Evolutionary conservation across 2,888 invertebrate genomes (phyloP), one percentile per base, ranked within the genome.

Genomic region (Polyommatus iphigenia): DNA sequence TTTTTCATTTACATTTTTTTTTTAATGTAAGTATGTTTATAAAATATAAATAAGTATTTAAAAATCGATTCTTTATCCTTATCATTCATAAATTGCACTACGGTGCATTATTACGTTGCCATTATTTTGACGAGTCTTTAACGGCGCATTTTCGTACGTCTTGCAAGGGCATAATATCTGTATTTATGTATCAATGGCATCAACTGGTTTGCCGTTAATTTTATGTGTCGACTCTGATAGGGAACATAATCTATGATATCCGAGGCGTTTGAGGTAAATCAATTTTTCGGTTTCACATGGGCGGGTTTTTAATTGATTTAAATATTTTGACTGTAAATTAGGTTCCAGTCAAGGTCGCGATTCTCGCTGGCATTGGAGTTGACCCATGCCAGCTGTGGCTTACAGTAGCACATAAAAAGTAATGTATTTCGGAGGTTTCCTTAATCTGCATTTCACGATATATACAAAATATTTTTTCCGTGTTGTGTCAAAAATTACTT

Each of bases 201-300:
- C 87, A 85, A 87, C 87, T 88, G 87, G 88, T 90, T 92, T 89
- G 88, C 91, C 91, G 91, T 83, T 90, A 90, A 92, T 92, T 90
- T 91, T 90, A 91, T 91, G 90, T 89, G 88, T 85, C 85, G 83
- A 82, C 88, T 86, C 87, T 84, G 81, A 29, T 50, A 73, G 20
- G 24, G 46, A 73, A 54, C 54, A 54, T 75, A 50, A 75, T 73
- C 73, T 73, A 46, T 7, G 75, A 20, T 41, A 41, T 54, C 75
- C 18, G 24, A 71, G 71, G 72, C 41, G 72, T 41, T 71, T 71
- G 18, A 36, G n/a, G 54, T 75, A 75, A 50, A 75, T 75, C 50
- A 75, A 75, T 75, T 50, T 72, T 41, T 41, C 36, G 41, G 72
- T 41, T 72, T 41, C 8, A 72, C 41, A 41, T 41, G 3, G 41